phyloP scores from a whole-genome alignment of 2,797 vertebrate genomes.

The Epinephelus coioides region DNA sequence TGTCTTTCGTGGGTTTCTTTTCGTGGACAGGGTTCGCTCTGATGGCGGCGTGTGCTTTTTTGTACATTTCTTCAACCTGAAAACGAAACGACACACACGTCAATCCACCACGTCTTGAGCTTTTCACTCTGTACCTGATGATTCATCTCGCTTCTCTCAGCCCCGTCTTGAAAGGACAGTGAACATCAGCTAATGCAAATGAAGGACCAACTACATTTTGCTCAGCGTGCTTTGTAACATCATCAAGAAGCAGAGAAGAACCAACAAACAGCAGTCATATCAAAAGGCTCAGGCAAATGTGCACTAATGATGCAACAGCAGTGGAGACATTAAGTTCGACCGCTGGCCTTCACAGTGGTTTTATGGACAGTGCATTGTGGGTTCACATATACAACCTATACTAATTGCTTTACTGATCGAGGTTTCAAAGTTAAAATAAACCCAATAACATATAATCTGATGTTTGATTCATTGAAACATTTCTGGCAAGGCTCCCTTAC shows the following conservation, averaged over 20 bases:
- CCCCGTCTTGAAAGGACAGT: slow-evolving; percentile 72
- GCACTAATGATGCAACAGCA: background rate
- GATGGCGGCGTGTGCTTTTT: slow-evolving; percentile 95
- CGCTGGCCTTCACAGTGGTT: background rate
- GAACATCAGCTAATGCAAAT: slow-evolving; percentile 81
- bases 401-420: no score
- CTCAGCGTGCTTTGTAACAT: slow-evolving; percentile 77
- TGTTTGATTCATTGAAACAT: background rate
- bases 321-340: background rate
- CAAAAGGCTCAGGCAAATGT: background rate
- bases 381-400: background rate
- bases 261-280: background rate
- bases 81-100: fast-evolving
- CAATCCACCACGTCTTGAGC: fast-evolving
- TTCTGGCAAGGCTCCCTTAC: fast-evolving
- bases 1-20: slow-evolving; percentile 95
- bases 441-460: fast-evolving
- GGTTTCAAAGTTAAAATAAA: background rate
- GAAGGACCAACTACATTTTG: slow-evolving; percentile 87
- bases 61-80: slow-evolving; percentile 97
- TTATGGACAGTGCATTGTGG: background rate
- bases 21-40: slow-evolving; percentile 94
- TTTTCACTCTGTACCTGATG: fast-evolving
- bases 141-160: background rate
- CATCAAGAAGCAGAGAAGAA: slow-evolving; percentile 75